phyloP scores from a whole-genome alignment of 2,797 vertebrate genomes.

The Chaunax sp. region DNA sequence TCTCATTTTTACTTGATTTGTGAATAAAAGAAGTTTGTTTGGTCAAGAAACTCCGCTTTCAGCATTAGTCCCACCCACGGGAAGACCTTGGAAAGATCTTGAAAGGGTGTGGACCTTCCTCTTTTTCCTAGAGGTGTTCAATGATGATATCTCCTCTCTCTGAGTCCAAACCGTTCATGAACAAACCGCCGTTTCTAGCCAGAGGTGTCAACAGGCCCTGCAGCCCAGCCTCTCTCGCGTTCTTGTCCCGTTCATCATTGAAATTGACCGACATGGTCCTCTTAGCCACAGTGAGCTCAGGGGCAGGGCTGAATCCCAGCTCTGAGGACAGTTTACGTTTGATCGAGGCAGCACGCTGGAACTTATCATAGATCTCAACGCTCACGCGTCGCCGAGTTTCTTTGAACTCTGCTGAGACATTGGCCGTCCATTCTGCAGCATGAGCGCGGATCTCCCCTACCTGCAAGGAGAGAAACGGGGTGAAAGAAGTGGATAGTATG shows the following conservation, averaged over 20 bases:
- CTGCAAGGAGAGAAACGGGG: conserved; percentile 65
- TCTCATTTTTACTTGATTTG: conserved; percentile 19
- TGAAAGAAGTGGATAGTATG: background rate
- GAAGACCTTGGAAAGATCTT: conserved; percentile 2
- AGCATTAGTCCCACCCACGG: background rate
- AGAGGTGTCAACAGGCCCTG: conserved; percentile 77
- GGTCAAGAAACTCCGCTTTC: conserved; percentile 11
- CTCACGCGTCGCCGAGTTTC: conserved; percentile 94
- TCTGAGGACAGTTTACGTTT: conserved; percentile 96
- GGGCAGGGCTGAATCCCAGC: conserved; percentile 86
- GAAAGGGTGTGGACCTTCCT: background rate
- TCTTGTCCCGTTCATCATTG: conserved; percentile 86
- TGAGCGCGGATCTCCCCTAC: conserved; percentile 97
- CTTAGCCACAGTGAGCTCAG: conserved; percentile 89
- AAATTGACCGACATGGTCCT: conserved; percentile 88
- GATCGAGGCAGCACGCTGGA: conserved; percentile 94
- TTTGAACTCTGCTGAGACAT: conserved; percentile 96
- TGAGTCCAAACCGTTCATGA: conserved; percentile 89
- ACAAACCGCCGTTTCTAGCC: conserved; percentile 87
- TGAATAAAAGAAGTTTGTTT: conserved; percentile 9
- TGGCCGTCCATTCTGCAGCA: conserved; percentile 96
- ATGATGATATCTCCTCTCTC: conserved; percentile 88
- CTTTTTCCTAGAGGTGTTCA: conserved; percentile 88
- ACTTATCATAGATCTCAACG: conserved; percentile 96
- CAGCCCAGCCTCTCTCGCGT: conserved; percentile 67